A percentile compares a stretch with the other conserved stretches of the same genome.
Conservation (phyloP, 1,140 invertebrate species). For the Portunus trituberculatus region DNA sequence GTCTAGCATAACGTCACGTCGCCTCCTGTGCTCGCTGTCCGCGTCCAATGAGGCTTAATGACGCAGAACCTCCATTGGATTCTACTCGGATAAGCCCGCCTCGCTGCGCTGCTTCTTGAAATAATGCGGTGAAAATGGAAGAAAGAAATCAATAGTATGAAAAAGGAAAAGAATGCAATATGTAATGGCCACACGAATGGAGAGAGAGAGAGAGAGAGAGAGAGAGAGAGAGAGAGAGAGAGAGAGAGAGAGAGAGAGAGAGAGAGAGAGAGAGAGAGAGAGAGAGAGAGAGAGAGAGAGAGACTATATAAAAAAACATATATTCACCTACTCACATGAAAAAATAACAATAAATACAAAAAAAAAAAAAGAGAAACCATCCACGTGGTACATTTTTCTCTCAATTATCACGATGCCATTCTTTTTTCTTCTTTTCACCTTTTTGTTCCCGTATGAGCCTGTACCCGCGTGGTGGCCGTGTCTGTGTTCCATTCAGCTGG, state of each 20-base stretch:
- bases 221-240: not conserved
- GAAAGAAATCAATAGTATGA: not conserved
- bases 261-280: not conserved
- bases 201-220: not conserved
- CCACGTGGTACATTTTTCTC: not conserved
- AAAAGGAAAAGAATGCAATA: not conserved
- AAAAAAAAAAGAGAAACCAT: not conserved
- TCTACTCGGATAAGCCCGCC: too few species aligned
- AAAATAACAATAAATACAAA: not conserved
- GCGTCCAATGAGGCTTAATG: too few species aligned
- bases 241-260: constrained; percentile 20
- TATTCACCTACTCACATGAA: not conserved
- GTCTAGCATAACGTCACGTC: too few species aligned
- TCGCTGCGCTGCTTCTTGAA: too few species aligned
- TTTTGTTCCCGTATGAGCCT: too few species aligned
- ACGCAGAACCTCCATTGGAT: too few species aligned
- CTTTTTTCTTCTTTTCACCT: not conserved
- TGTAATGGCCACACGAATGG: too few species aligned
- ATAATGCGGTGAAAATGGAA: too few species aligned
- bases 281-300: constrained; percentile 6
- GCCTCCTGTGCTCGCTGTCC: too few species aligned
- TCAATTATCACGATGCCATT: not conserved
- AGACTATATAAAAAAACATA: not conserved
- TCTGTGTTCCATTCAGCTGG: not conserved
- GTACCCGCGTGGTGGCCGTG: not conserved